Base-by-base conservation (phyloP, 2,888 invertebrate genomes). In the Siphlonurus alternatus region DNA sequence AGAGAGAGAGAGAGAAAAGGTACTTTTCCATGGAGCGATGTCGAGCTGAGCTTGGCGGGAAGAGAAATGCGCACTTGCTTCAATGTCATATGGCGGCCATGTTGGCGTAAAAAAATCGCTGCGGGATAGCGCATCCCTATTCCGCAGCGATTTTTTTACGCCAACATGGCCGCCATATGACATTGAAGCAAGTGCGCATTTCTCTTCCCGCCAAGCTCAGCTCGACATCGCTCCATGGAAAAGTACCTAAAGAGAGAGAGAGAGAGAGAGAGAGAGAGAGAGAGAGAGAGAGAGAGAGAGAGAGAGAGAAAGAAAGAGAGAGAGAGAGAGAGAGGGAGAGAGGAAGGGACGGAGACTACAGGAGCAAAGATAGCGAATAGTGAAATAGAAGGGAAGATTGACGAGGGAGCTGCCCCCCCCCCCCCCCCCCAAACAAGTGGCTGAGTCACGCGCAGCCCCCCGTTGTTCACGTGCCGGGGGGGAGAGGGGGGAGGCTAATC, bases 291-390 rank as follows among this genome's bases (percentile, higher is more conserved):
- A 25, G n/a, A 19, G 61, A 38, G 22, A 3, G 25, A n/a, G 38
- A 2, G 20, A 25, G 61, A 22, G 61, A 20, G 22, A 18, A 5
- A 61, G 19, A 61, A 10, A 25, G 38, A 3, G 22, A 5, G 38
- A n/a, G 25, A 19, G 61, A 61, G 25, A 23, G 22, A 15, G 2
- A 25, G 24, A 19, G 53, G 19, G 24, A 63, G 20, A 24, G 56
- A 24, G n/a, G 51, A 23, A n/a, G 23, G 53, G 10, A 53, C 22
- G 38, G 61, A 25, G 23, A 38, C 25, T 61, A 19, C 20, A 20
- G 20, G 61, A 61, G 23, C 38, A 23, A 60, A 60, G 23, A n/a
- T 53, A 54, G n/a, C n/a, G n/a, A n/a, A n/a, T n/a, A n/a, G n/a
- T 38, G 15, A 10, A 38, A 38, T 38, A 38, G 15, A 38, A 38